These are phyloP conservation scores for Phenganax stokvisi DNA, from an alignment of 92 coral and sea anemone species.

Conservation along the genomic window DNA sequence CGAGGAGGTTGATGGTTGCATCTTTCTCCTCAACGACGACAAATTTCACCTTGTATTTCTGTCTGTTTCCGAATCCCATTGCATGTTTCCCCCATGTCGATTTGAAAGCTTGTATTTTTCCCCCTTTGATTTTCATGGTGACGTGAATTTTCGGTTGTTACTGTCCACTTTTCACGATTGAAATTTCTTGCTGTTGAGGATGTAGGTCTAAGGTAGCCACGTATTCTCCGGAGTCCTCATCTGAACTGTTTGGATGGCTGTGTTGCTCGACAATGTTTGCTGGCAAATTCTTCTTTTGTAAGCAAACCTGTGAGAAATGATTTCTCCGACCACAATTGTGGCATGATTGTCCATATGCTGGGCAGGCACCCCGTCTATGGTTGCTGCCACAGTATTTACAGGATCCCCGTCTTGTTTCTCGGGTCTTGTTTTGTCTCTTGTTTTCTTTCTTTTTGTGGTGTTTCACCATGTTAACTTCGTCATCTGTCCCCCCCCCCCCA, in stretches of 20 bases:
- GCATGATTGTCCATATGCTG: constrained; percentile 36
- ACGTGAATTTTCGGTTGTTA: neutral
- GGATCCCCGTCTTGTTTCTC: neutral
- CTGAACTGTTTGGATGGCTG: constrained; percentile 4
- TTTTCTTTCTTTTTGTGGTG: neutral
- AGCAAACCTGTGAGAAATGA: constrained; percentile 9
- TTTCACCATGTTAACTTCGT: neutral
- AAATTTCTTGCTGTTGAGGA: constrained; percentile 21
- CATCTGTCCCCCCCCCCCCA: neutral
- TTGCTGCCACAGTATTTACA: constrained; percentile 30
- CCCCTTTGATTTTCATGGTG: constrained; percentile 20
- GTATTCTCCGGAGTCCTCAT: constrained; percentile 24
- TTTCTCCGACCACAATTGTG: constrained; percentile 14
- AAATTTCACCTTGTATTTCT: constrained; percentile 1
- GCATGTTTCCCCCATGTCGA: constrained; percentile 39
- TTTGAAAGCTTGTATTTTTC: constrained; percentile 10
- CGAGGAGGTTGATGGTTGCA: neutral
- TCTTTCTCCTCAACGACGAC: neutral
- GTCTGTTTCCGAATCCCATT: neutral
- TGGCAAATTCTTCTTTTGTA: constrained; percentile 2
- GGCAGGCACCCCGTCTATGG: constrained; percentile 29
- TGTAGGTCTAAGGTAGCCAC: constrained; percentile 27
- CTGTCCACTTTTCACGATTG: neutral
- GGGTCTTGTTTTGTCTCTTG: neutral
- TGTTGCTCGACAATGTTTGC: neutral